Evolutionary conservation across 1,140 invertebrate species (phyloP), one percentile per base, ranked within the genome.

Genomic region (Mya arenaria): DNA sequence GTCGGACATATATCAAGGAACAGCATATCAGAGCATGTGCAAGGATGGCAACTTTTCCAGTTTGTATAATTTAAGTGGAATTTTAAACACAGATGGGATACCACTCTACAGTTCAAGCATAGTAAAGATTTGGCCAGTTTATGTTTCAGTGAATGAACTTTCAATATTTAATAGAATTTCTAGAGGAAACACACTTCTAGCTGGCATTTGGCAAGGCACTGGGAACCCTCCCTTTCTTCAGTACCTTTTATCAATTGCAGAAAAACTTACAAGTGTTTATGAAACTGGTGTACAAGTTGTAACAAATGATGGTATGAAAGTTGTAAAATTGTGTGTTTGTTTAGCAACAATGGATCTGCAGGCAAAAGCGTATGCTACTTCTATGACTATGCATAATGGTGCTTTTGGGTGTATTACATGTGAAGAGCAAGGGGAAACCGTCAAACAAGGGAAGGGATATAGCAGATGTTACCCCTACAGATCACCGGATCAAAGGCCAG

Each of bases 171-270:
- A 25, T 2, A 15, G 77, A 41, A 71, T 80, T 80, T 44, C 77
- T 58, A 80, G 77, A 71, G 77, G 72, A 58, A 72, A 80, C 41
- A 69, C 72, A n/a, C 30, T 71, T 48, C 32, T 80, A 44, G 77
- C 77, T 36, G 77, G 39, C 13, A 80, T 80, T 39, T 80, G 77
- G 77, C 77, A 80, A 71, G 77, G 66, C 23, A 80, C 60, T 60
- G 66, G 56, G 34, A 72, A 80, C 56, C 66, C 77, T 6, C 77
- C 77, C 69, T 80, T 80, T 80, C 5, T 25, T 52, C 77, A 72
- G 37, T 80, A 80, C 32, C 34, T 80, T 32, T 55, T 15, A 71
- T n/a, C 63, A 34, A 71, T 80, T 80, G 63, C 48, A 19, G 63
- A 80, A 28, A 39, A 80, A 60, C 69, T 80, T 65, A 30, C 30